phyloP scores from a whole-genome alignment of 1,140 invertebrate genomes.

The Apis laboriosa region DNA sequence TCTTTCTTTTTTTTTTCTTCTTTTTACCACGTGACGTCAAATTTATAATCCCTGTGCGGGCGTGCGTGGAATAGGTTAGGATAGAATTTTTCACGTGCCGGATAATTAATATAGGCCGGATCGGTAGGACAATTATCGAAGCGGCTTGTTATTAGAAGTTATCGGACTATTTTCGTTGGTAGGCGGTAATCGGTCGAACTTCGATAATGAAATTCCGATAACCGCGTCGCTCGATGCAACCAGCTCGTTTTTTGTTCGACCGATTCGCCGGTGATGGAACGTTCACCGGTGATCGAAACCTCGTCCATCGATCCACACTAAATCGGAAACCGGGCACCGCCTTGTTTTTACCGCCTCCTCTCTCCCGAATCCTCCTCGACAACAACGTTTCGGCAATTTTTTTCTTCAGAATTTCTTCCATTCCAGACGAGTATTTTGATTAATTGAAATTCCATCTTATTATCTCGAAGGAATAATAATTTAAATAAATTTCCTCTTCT shows the following conservation, averaged over 20 bases:
- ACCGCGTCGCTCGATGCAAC: slow-evolving; percentile 46
- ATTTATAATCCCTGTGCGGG: not conserved
- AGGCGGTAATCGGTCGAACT: slow-evolving; percentile 54
- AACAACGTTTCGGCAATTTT: slow-evolving; percentile 1
- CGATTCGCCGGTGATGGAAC: not conserved
- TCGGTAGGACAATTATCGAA: slow-evolving; percentile 57
- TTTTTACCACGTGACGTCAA: not conserved
- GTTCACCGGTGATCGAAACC: not conserved
- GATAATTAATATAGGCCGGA: slow-evolving; percentile 63
- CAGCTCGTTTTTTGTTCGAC: slow-evolving; percentile 38
- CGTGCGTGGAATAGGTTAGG: no score
- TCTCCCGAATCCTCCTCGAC: no score
- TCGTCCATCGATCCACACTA: not conserved
- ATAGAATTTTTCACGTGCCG: slow-evolving; percentile 51
- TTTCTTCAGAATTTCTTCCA: not conserved
- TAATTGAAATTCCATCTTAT: not conserved
- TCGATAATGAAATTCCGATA: slow-evolving; percentile 67
- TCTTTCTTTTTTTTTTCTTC: no score
- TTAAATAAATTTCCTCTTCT: no score
- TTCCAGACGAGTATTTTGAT: not conserved
- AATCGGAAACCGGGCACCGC: no score
- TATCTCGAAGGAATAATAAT: not conserved
- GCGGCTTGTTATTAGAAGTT: slow-evolving; percentile 60
- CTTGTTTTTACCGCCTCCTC: no score
- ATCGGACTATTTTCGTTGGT: slow-evolving; percentile 56